Conservation (phyloP, 2,797 vertebrate species). For the Nyctibius grandis region DNA sequence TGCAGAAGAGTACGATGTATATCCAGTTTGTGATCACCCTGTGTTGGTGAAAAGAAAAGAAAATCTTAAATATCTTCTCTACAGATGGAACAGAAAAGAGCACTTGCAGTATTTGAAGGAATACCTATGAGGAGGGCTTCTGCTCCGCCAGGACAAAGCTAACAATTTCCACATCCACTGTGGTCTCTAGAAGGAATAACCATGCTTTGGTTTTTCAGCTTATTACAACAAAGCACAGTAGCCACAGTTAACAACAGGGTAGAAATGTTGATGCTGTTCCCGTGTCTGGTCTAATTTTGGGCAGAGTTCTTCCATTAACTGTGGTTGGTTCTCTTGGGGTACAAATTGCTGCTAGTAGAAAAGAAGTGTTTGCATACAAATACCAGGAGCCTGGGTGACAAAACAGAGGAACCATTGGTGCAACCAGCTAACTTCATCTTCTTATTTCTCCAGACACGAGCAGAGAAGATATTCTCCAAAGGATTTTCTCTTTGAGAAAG, state of each 20-base stretch:
- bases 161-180: not conserved
- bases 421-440: not conserved
- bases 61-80: not conserved
- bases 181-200: not conserved
- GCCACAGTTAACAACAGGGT: not conserved
- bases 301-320: not conserved
- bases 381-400: not conserved
- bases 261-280: not conserved
- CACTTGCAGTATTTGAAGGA: accelerated
- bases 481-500: not conserved
- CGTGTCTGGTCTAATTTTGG: not conserved
- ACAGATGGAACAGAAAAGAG: not conserved
- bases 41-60: not conserved
- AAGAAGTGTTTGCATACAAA: not conserved
- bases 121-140: not conserved
- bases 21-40: not conserved
- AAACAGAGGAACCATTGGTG: not conserved
- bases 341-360: not conserved
- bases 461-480: not conserved
- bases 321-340: not conserved
- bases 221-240: not conserved
- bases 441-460: not conserved
- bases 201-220: not conserved
- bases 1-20: not conserved
- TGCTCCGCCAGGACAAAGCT: not conserved